Conservation (phyloP, 92 coral and sea anemone genomes). For the Paramuricea clavata region DNA sequence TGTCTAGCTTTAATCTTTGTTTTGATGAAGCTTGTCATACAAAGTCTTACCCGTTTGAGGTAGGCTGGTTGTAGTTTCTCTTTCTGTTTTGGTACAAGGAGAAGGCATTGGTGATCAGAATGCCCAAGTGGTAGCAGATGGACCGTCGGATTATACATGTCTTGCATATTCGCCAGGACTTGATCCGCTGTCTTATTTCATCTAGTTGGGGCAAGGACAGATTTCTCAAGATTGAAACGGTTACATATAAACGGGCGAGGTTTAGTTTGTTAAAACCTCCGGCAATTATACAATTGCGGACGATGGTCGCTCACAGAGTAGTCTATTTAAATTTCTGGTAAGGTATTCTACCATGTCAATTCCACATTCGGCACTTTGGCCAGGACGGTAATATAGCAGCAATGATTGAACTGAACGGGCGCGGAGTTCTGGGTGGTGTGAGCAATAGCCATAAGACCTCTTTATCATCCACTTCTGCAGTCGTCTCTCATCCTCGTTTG, state of each 20-base stretch:
- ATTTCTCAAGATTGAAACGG: too few relatives aligned
- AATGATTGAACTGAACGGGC: conserved; percentile 14
- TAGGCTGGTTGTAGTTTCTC: conserved; percentile 36
- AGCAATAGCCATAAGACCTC: conserved; percentile 14
- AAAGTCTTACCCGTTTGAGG: too few relatives aligned
- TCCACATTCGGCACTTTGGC: conserved; percentile 1
- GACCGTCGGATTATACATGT: too few relatives aligned
- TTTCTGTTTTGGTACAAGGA: conserved; percentile 4
- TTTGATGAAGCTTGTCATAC: too few relatives aligned
- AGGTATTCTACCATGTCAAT: conserved; percentile 12
- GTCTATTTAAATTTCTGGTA: not conserved
- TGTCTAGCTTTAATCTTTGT: too few relatives aligned
- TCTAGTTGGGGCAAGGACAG: conserved; percentile 24
- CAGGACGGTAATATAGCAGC: not conserved
- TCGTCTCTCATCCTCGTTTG: too few relatives aligned
- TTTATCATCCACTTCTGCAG: conserved; percentile 15
- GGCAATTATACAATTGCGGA: not conserved
- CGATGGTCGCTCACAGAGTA: conserved; percentile 10
- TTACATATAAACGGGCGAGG: too few relatives aligned
- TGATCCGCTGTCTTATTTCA: not conserved
- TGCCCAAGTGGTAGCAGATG: too few relatives aligned
- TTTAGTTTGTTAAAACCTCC: not conserved
- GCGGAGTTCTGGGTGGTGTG: conserved; percentile 13
- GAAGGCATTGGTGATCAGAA: conserved; percentile 12
- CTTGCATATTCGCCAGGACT: conserved; percentile 11